Evolutionary conservation across 2,113 vertebrate species (phyloP).

Genomic region (Protomyctophum bolini): DNA sequence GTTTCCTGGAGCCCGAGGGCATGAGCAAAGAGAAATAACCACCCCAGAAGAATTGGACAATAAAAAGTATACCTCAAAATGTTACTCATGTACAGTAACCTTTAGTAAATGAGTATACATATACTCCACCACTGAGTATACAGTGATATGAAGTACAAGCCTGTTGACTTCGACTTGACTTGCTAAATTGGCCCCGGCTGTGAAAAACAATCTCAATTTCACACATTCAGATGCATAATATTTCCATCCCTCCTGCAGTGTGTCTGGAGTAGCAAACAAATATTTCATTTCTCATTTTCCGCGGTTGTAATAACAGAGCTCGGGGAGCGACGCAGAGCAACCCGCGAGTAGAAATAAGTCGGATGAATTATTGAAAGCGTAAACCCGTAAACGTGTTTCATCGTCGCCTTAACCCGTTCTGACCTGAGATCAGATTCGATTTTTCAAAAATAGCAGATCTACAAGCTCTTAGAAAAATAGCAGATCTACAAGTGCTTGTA

Average conservation of each 20-base stretch:
- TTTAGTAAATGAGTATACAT: neutral
- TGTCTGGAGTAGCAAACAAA: conserved; percentile 3
- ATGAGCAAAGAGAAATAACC: too few relatives aligned
- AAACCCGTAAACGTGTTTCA: conserved; percentile 27
- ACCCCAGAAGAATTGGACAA: too few relatives aligned
- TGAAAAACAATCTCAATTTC: conserved; percentile 18
- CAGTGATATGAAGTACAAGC: neutral
- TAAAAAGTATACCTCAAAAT: too few relatives aligned
- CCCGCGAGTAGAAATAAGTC: conserved; percentile 17
- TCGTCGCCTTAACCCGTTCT: too few relatives aligned
- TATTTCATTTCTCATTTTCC: conserved; percentile 22
- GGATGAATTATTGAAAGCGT: conserved; percentile 44
- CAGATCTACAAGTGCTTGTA: too few relatives aligned
- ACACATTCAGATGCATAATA: conserved; percentile 17
- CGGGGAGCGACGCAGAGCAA: conserved; percentile 20
- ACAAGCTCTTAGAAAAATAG: too few relatives aligned
- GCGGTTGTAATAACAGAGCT: conserved; percentile 34
- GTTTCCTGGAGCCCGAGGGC: too few relatives aligned
- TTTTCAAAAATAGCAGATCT: too few relatives aligned
- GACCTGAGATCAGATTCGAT: too few relatives aligned
- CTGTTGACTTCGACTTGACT: neutral
- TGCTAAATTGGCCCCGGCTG: neutral
- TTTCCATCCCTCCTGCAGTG: conserved; percentile 9
- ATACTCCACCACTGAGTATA: neutral
- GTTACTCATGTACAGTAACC: too few relatives aligned